Evolutionary conservation across 2,113 vertebrate species (phyloP).

Genomic region (Condylura cristata): DNA sequence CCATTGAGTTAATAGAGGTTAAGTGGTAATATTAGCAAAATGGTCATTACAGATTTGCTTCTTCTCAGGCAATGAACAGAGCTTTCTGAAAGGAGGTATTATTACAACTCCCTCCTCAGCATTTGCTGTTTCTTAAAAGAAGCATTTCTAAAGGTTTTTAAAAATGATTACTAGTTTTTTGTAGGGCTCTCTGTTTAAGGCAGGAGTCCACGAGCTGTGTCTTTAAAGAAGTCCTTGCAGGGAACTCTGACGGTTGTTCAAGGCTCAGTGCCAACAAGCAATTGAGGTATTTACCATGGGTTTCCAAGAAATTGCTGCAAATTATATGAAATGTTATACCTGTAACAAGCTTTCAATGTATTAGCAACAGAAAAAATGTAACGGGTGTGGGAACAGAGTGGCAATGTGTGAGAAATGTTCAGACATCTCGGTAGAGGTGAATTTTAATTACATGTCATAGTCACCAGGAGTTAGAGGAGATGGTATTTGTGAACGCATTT

Average conservation of each 20-base stretch:
- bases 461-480: neutral
- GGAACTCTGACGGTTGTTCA: neutral
- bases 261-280: constrained; percentile 53
- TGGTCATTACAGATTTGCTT: neutral
- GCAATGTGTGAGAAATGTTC: neutral
- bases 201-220: neutral
- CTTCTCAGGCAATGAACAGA: neutral
- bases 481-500: neutral
- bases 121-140: constrained; percentile 34
- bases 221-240: constrained; percentile 51
- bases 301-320: constrained; percentile 68
- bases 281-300: constrained; percentile 57
- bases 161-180: neutral
- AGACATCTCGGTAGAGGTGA: neutral
- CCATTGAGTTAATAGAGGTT: neutral
- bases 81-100: constrained; percentile 19
- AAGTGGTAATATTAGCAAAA: constrained; percentile 21
- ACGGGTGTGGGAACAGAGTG: neutral
- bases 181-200: neutral
- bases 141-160: constrained; percentile 19
- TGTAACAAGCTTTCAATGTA: constrained; percentile 31
- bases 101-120: neutral
- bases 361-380: constrained; percentile 1
- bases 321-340: constrained; percentile 60
- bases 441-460: neutral